phyloP scores from a whole-genome alignment of 2,888 invertebrate species.

The Drosophila borealis region DNA sequence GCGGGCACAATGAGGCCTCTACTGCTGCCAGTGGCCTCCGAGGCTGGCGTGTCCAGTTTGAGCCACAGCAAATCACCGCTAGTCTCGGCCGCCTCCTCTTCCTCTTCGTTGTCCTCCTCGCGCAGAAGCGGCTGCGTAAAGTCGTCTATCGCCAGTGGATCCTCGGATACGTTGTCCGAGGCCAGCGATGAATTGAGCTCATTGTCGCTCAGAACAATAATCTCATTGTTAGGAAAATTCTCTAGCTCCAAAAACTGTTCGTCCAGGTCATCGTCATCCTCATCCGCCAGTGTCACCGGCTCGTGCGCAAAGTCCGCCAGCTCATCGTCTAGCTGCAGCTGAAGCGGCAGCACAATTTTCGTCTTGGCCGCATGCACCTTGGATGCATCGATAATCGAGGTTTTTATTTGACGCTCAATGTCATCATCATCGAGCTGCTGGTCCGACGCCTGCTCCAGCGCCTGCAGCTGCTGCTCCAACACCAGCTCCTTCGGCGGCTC shows the following conservation, averaged over 20 bases:
- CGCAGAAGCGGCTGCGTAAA: constrained; percentile 55
- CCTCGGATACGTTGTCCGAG: constrained; percentile 82
- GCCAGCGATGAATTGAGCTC: constrained; percentile 78
- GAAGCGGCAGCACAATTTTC: constrained; percentile 45
- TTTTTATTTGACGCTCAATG: constrained; percentile 80
- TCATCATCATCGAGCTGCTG: constrained; percentile 58
- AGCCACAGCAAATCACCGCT: constrained; percentile 74
- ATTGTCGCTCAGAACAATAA: constrained; percentile 77
- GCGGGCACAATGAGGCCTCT: not conserved
- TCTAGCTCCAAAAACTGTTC: constrained; percentile 75
- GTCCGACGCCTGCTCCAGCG: not conserved
- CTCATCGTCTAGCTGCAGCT: constrained; percentile 65
- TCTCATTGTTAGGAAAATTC: constrained; percentile 74
- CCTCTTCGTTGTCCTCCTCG: constrained; percentile 34
- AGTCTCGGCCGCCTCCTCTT: constrained; percentile 63
- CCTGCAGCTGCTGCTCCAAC: constrained; percentile 3
- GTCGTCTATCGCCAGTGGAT: constrained; percentile 84
- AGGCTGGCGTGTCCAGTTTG: constrained; percentile 52
- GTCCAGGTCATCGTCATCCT: constrained; percentile 52
- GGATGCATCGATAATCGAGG: constrained; percentile 76
- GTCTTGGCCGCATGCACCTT: constrained; percentile 63
- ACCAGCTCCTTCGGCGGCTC: constrained; percentile 13
- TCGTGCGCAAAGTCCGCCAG: constrained; percentile 67
- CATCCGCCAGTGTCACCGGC: constrained; percentile 27
- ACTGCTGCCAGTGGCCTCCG: not conserved